Evolutionary conservation across 2,113 vertebrate species (phyloP).

Genomic region (Lathamus discolor): DNA sequence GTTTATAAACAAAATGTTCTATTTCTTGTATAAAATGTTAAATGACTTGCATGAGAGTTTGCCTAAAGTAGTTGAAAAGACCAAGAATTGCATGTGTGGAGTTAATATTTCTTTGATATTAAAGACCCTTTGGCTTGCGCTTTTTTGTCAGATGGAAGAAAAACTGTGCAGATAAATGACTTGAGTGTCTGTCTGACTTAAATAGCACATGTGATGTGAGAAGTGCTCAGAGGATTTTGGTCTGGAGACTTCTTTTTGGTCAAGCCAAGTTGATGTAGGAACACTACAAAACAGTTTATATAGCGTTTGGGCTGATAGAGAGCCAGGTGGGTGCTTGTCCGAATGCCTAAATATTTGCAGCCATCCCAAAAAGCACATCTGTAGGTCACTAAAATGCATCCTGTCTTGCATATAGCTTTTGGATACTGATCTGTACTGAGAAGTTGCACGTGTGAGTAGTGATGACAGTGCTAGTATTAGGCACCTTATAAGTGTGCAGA

Average conservation of each 20-base stretch:
- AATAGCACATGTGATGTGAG: neutral
- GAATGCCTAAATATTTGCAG: neutral
- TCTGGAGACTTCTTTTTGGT: neutral
- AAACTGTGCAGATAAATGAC: conserved; percentile 11
- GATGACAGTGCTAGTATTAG: conserved; percentile 3
- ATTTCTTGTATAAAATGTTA: conserved; percentile 1
- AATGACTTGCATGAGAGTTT: conserved; percentile 9
- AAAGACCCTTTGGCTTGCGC: neutral
- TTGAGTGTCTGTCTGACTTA: neutral
- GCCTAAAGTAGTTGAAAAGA: conserved; percentile 32
- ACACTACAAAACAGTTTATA: neutral
- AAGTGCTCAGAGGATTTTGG: neutral
- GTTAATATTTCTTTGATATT: conserved; percentile 34
- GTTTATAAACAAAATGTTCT: conserved; percentile 37
- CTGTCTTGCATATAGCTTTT: neutral
- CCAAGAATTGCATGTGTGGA: neutral
- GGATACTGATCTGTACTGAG: neutral
- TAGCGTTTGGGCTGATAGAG: neutral
- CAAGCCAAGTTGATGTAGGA: neutral
- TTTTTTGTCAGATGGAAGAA: conserved; percentile 19
- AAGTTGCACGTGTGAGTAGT: neutral
- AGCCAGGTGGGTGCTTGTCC: neutral
- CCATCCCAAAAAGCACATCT: neutral
- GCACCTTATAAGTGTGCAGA: neutral
- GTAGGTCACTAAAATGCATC: neutral